A percentile compares a stretch with the other conserved stretches of the same genome.
Conservation (phyloP, 2,797 vertebrate species). For the Coccyzus lansbergi region DNA sequence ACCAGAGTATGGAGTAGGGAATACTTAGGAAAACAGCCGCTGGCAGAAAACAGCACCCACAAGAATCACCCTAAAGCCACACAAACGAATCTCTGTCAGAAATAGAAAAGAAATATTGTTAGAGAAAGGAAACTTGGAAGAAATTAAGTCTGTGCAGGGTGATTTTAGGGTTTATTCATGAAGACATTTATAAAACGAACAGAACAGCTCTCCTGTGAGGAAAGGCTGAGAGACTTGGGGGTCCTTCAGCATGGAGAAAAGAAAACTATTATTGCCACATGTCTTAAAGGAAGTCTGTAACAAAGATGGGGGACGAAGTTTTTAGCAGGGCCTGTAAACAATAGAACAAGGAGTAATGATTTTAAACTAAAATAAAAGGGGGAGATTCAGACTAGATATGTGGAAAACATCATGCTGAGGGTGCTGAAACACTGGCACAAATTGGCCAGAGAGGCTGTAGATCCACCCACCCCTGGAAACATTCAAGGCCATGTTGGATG, state of each 20-base stretch:
- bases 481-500: rapidly evolving
- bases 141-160: neutral
- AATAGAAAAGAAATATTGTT: neutral
- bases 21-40: neutral
- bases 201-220: neutral
- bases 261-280: neutral
- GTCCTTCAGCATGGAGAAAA: neutral
- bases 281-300: neutral
- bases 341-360: neutral
- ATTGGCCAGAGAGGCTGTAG: neutral
- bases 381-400: neutral
- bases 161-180: neutral
- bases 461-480: neutral
- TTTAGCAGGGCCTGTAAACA: neutral
- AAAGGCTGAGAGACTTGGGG: neutral
- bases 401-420: rapidly evolving
- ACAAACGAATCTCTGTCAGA: neutral
- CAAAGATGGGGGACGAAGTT: neutral
- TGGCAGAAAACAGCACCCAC: neutral
- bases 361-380: neutral
- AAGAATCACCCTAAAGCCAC: neutral
- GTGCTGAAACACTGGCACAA: rapidly evolving
- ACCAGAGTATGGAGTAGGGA: neutral
- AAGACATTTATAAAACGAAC: neutral
- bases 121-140: neutral